Conservation (phyloP, 53 echinoderm and acorn worm species). For the Crossaster papposus region DNA sequence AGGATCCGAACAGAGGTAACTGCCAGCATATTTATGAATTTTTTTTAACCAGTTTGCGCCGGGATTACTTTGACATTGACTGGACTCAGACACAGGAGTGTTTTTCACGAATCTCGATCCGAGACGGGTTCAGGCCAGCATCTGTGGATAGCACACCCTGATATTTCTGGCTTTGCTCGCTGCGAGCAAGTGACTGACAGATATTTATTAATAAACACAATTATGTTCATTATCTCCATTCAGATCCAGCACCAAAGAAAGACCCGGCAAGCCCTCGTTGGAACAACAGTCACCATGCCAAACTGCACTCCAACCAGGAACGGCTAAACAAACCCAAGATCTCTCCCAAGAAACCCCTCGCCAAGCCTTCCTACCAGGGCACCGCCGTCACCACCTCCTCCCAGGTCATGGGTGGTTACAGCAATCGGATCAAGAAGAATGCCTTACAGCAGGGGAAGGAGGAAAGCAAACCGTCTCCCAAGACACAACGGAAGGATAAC, state of each 20-base stretch:
- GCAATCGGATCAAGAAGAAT: conserved; percentile 70
- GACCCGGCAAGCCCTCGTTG: conserved; percentile 7
- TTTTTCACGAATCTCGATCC: too few relatives aligned
- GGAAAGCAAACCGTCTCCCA: conserved; percentile 21
- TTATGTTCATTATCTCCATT: background rate
- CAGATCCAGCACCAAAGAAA: background rate
- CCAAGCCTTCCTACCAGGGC: background rate
- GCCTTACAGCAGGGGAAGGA: conserved; percentile 59
- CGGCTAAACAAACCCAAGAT: conserved; percentile 32
- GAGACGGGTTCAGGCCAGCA: too few relatives aligned
- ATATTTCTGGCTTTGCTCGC: too few relatives aligned
- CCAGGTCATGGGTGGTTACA: conserved; percentile 62
- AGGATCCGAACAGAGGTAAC: conserved; percentile 36
- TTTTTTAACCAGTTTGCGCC: too few relatives aligned
- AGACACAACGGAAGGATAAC: conserved; percentile 31
- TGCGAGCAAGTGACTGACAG: too few relatives aligned
- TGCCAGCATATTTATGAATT: too few relatives aligned
- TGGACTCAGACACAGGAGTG: too few relatives aligned
- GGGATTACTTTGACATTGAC: too few relatives aligned
- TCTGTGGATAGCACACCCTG: too few relatives aligned
- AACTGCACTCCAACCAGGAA: background rate
- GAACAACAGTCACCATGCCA: background rate
- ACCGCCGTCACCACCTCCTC: conserved; percentile 22
- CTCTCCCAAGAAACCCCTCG: conserved; percentile 12
- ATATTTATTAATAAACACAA: background rate